A percentile compares a stretch with the other conserved stretches of the same genome.
Conservation (phyloP, 1,140 invertebrate species). For the Bombus fervidus region DNA sequence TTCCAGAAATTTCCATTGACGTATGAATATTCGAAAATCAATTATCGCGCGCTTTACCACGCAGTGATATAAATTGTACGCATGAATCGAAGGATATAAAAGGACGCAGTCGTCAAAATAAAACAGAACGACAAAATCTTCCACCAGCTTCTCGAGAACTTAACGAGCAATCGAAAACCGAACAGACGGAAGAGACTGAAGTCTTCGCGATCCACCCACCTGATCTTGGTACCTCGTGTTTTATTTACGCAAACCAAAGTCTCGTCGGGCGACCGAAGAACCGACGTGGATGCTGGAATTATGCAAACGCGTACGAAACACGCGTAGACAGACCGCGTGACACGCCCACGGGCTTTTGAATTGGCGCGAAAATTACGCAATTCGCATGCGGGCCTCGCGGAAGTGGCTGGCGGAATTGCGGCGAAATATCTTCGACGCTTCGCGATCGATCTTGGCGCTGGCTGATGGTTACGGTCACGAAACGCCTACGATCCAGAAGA, state of each 20-base stretch:
- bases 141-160: background rate
- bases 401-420: slow-evolving; percentile 39
- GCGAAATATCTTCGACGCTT: slow-evolving; percentile 1
- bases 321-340: background rate
- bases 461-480: slow-evolving; percentile 37
- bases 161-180: background rate
- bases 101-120: background rate
- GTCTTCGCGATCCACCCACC: background rate
- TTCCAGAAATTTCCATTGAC: too few species aligned
- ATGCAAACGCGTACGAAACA: slow-evolving; percentile 54
- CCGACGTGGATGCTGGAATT: slow-evolving; percentile 32
- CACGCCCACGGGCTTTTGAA: slow-evolving; percentile 28
- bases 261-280: background rate
- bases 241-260: background rate
- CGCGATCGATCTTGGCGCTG: background rate
- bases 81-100: too few species aligned
- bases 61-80: too few species aligned
- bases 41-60: too few species aligned
- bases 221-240: background rate
- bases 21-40: too few species aligned
- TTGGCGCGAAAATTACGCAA: slow-evolving; percentile 54
- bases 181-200: background rate
- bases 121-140: background rate
- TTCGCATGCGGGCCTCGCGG: slow-evolving; percentile 52
- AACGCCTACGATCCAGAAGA: slow-evolving; percentile 4